phyloP scores from a whole-genome alignment of 2,888 invertebrate genomes.

The Mantis religiosa region DNA sequence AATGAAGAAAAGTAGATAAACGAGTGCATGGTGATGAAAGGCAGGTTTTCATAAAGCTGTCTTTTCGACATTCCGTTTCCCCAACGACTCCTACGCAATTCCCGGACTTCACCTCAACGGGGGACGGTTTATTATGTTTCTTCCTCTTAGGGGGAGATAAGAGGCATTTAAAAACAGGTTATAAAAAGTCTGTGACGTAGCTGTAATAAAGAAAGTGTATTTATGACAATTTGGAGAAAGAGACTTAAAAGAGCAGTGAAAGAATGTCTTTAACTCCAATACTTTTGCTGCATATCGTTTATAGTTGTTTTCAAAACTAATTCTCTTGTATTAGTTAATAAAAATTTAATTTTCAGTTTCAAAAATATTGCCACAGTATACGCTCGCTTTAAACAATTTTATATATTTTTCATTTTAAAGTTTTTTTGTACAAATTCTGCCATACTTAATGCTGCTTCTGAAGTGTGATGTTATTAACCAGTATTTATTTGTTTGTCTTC shows the following conservation, averaged over 20 bases:
- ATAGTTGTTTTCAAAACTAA: too few species aligned
- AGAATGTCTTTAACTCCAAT: not conserved
- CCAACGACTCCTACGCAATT: not conserved
- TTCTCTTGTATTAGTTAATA: too few species aligned
- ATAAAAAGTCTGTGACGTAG: conserved; percentile 3
- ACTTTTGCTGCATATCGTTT: too few species aligned
- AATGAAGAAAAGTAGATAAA: too few species aligned
- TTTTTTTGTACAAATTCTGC: too few species aligned
- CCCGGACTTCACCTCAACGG: not conserved
- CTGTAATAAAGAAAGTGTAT: not conserved
- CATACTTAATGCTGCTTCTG: too few species aligned
- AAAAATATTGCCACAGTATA: too few species aligned
- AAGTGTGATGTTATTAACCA: too few species aligned
- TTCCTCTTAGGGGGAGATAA: not conserved
- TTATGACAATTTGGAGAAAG: not conserved
- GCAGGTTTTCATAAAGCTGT: not conserved
- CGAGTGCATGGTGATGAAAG: not conserved
- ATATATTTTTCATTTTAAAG: too few species aligned
- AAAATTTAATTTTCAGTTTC: too few species aligned
- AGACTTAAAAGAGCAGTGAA: not conserved
- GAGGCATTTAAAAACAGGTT: conserved; percentile 6
- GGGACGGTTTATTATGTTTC: conserved; percentile 13
- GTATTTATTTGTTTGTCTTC: too few species aligned
- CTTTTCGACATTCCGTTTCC: not conserved
- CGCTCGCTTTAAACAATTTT: too few species aligned